Conservation (phyloP, 2,113 vertebrate species). For the Entosphenus tridentatus region DNA sequence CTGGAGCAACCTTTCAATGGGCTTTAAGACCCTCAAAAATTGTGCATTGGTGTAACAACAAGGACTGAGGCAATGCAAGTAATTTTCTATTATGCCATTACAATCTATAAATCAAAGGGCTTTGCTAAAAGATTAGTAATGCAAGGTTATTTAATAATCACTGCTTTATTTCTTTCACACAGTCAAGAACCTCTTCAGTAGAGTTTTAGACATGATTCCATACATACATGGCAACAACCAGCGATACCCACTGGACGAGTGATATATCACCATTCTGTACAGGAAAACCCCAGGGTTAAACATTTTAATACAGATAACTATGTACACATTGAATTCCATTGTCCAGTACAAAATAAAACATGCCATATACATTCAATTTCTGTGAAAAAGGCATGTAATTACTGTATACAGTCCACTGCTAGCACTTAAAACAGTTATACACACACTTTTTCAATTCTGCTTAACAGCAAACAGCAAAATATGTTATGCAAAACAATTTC, state of each 20-base stretch:
- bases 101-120: no score
- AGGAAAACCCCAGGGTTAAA: constrained; percentile 1
- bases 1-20: no score
- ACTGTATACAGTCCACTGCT: constrained; percentile 56
- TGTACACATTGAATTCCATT: constrained; percentile 98
- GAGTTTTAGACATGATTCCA: constrained; percentile 6
- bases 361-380: constrained; percentile 95
- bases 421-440: neutral
- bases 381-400: constrained; percentile 25
- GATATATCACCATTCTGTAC: neutral
- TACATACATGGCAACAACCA: neutral
- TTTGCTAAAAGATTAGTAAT: no score
- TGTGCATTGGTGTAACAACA: no score
- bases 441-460: neutral
- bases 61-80: no score
- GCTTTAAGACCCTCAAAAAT: no score
- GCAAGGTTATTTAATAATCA: neutral
- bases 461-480: neutral
- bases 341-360: constrained; percentile 97
- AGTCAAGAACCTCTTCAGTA: constrained; percentile 6
- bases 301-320: constrained; percentile 43
- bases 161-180: constrained; percentile 1
- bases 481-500: neutral
- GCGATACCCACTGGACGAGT: neutral
- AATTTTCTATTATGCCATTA: no score